Percentiles rank a stretch among this genome's conserved stretches.
These are phyloP conservation scores for Tachysurus vachellii DNA, from an alignment of 2,113 vertebrate genomes.

Conservation along the genomic window DNA sequence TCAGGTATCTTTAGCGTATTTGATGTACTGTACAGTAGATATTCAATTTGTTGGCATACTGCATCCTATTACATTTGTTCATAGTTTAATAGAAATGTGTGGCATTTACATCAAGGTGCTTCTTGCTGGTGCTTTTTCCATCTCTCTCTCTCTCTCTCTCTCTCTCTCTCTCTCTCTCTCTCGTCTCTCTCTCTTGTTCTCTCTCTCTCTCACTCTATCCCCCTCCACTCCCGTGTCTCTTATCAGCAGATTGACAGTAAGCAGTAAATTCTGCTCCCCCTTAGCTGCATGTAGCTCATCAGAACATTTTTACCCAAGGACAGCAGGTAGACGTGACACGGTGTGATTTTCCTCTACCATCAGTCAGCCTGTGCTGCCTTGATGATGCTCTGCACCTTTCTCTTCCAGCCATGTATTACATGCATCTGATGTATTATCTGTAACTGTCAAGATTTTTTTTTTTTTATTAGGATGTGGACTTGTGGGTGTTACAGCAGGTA, in stretches of 20 bases:
- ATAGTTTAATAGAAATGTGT: background rate
- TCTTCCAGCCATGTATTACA: background rate
- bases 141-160: background rate
- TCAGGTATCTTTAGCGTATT: background rate
- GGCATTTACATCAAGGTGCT: background rate
- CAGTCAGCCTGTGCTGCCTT: constrained; percentile 6
- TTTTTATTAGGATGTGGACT: constrained; percentile 2
- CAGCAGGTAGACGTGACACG: constrained; percentile 27
- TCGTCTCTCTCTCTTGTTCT: background rate
- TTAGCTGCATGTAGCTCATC: constrained; percentile 20
- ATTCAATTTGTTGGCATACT: background rate
- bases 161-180: too few species aligned
- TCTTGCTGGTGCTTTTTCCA: background rate
- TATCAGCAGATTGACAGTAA: constrained; percentile 3
- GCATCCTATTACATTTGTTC: background rate
- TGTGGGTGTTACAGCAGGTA: background rate
- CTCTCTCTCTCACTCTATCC: background rate
- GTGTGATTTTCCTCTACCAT: background rate
- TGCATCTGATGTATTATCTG: background rate
- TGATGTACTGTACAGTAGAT: background rate
- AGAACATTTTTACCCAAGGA: constrained; percentile 36
- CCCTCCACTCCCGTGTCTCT: background rate
- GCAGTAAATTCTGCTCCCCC: constrained; percentile 18
- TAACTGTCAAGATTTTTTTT: background rate
- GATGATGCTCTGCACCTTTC: background rate